Conservation (phyloP, 2,888 invertebrate genomes). For the Cheilosia grossa region DNA sequence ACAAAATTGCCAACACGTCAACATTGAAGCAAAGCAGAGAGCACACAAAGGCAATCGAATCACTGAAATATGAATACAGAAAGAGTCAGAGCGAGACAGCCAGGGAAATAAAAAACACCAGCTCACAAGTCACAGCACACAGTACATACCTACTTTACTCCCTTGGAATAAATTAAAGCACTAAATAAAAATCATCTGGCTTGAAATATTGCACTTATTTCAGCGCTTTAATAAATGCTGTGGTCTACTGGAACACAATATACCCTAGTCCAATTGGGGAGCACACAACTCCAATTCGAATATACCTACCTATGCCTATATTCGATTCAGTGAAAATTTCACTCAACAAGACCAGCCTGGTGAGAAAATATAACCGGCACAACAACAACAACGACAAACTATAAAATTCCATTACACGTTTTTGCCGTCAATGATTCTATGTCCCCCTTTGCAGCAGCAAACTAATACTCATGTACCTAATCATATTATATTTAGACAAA, state of each 20-base stretch:
- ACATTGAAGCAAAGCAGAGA: slow-evolving; percentile 7
- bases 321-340: slow-evolving; percentile 27
- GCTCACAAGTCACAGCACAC: not conserved
- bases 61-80: slow-evolving; percentile 49
- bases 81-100: slow-evolving; percentile 39
- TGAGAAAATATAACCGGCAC: slow-evolving; percentile 64
- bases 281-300: slow-evolving; percentile 26
- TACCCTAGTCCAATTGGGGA: slow-evolving; percentile 2
- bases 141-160: slow-evolving; percentile 25
- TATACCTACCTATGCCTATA: not conserved
- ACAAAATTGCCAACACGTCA: slow-evolving; percentile 72
- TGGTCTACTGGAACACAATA: not conserved
- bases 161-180: slow-evolving; percentile 53
- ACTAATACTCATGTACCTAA: slow-evolving; percentile 12
- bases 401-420: slow-evolving; percentile 71
- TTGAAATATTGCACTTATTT: slow-evolving; percentile 45
- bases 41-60: slow-evolving; percentile 52
- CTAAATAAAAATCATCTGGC: slow-evolving; percentile 27
- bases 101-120: slow-evolving; percentile 6
- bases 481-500: slow-evolving; percentile 68
- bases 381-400: slow-evolving; percentile 47
- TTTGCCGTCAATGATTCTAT: slow-evolving; percentile 33
- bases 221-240: not conserved
- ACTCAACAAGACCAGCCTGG: not conserved
- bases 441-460: slow-evolving; percentile 12